Conservation (phyloP, 2,888 invertebrate species). For the Resseliella maxima region DNA sequence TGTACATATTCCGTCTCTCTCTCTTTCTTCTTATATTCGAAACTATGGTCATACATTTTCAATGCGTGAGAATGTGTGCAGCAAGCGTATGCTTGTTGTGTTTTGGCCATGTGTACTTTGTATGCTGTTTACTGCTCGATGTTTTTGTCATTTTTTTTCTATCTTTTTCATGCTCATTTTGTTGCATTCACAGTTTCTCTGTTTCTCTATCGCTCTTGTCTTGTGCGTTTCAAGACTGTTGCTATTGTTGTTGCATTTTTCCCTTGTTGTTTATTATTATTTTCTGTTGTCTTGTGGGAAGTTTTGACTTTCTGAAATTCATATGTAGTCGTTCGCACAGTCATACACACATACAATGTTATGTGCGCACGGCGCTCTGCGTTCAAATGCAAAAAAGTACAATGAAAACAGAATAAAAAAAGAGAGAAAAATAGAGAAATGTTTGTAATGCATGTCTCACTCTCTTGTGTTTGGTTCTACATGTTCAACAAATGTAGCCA, state of each 20-base stretch:
- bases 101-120: slow-evolving; percentile 53
- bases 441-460: not conserved
- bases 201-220: not conserved
- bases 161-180: not conserved
- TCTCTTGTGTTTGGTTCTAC: not conserved
- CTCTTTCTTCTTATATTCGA: not conserved
- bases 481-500: too few species aligned
- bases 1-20: not conserved
- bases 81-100: slow-evolving; percentile 6
- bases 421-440: too few species aligned
- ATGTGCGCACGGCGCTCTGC: too few species aligned
- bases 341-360: not conserved
- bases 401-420: too few species aligned
- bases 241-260: slow-evolving; percentile 41
- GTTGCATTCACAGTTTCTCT: not conserved
- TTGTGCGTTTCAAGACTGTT: not conserved
- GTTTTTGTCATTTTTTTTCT: slow-evolving; percentile 17
- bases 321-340: not conserved
- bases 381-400: too few species aligned
- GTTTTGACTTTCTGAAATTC: slow-evolving; percentile 48
- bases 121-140: slow-evolving; percentile 32
- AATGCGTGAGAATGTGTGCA: not conserved
- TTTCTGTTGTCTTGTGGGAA: not conserved
- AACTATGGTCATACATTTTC: slow-evolving; percentile 1
- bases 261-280: not conserved